Conservation (phyloP, 1,140 invertebrate species). For the Melitaea cinxia region DNA sequence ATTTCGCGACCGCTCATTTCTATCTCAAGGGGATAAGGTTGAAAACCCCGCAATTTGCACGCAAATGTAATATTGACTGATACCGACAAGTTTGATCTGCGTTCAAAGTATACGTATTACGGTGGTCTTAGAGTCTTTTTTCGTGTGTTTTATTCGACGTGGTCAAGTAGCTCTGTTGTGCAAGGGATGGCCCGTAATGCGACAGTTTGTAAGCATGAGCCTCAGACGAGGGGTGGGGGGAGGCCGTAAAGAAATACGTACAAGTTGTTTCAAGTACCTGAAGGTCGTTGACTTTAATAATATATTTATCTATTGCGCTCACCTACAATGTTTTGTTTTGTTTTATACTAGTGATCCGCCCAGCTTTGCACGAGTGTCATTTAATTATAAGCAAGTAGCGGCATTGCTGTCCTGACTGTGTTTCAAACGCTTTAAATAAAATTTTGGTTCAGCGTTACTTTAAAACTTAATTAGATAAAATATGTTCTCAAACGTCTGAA, state of each 20-base stretch:
- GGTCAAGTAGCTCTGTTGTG: slow-evolving; percentile 48
- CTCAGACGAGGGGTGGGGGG: slow-evolving; percentile 51
- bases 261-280: slow-evolving; percentile 66
- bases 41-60: slow-evolving; percentile 43
- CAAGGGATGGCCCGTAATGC: slow-evolving; percentile 71
- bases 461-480: too few species aligned
- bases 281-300: slow-evolving; percentile 66
- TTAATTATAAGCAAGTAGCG: too few species aligned
- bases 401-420: too few species aligned
- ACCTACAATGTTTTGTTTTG: slow-evolving; percentile 13
- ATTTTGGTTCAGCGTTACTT: too few species aligned
- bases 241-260: slow-evolving; percentile 67
- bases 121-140: slow-evolving; percentile 45
- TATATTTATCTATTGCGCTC: slow-evolving; percentile 46
- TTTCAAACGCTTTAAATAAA: too few species aligned
- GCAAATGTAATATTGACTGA: slow-evolving; percentile 46
- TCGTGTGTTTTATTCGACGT: slow-evolving; percentile 36
- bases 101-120: slow-evolving; percentile 37
- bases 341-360: too few species aligned
- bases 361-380: too few species aligned
- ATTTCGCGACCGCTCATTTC: slow-evolving; percentile 34
- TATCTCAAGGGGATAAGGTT: slow-evolving; percentile 49
- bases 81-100: slow-evolving; percentile 38
- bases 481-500: too few species aligned
- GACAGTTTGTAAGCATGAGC: slow-evolving; percentile 81